These are phyloP conservation scores for Motacilla alba DNA, from an alignment of 2,113 vertebrate species.

Conservation along the genomic window DNA sequence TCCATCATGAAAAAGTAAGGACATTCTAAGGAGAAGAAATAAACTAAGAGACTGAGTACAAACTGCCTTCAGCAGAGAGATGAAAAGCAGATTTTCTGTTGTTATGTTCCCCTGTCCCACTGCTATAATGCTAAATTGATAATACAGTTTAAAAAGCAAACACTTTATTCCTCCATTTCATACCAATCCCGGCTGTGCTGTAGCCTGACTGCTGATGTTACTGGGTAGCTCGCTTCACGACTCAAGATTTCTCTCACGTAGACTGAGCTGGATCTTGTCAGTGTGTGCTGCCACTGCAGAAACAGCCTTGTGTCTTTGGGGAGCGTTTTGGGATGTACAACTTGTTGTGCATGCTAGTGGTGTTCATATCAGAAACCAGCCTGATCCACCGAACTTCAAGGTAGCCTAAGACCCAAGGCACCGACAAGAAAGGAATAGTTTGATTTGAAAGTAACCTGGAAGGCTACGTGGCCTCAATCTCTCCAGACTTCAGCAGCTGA, in stretches of 20 bases:
- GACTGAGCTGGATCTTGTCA: neutral
- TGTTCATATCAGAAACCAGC: neutral
- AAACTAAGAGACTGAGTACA: neutral
- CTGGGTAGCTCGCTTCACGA: accelerated
- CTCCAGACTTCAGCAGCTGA: neutral
- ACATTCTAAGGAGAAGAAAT: neutral
- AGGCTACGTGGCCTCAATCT: neutral
- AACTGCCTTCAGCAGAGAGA: conserved; percentile 10
- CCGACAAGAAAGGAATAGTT: neutral
- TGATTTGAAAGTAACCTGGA: neutral
- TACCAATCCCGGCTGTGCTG: neutral
- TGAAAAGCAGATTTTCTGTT: neutral
- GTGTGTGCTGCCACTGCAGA: neutral
- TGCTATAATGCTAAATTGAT: neutral
- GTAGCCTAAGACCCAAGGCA: neutral
- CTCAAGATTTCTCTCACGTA: neutral
- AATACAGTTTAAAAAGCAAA: neutral
- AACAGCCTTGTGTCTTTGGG: neutral
- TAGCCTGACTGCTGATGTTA: neutral
- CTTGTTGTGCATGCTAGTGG: neutral
- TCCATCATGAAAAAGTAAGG: conserved; percentile 96
- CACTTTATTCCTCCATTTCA: neutral
- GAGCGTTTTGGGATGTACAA: neutral
- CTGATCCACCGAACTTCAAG: neutral
- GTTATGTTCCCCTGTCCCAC: neutral